phyloP scores from a whole-genome alignment of 1,140 invertebrate genomes.

The Copidosoma floridanum region DNA sequence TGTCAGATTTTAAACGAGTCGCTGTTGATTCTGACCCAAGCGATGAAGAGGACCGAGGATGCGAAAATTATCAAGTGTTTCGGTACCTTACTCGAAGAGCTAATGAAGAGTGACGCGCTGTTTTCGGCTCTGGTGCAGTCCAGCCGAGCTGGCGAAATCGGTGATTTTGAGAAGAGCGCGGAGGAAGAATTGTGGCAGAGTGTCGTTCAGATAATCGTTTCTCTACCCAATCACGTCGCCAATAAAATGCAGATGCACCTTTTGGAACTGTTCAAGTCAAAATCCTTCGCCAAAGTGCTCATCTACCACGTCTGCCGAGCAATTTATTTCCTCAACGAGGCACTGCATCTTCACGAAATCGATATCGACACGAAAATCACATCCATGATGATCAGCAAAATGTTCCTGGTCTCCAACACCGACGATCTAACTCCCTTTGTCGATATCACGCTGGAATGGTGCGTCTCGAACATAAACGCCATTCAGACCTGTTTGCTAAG shows the following conservation, averaged over 20 bases:
- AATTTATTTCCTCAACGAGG: conserved; percentile 61
- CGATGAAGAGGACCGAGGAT: conserved; percentile 52
- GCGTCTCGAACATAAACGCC: conserved; percentile 33
- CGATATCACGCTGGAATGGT: conserved; percentile 48
- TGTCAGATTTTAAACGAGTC: conserved; percentile 55
- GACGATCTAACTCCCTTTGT: conserved; percentile 52
- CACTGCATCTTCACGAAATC: conserved; percentile 42
- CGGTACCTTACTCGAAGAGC: conserved; percentile 50
- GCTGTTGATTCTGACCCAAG: conserved; percentile 51
- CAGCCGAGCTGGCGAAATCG: conserved; percentile 27
- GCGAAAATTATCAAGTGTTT: conserved; percentile 42
- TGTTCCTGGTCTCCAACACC: conserved; percentile 58
- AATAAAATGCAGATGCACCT: conserved; percentile 62
- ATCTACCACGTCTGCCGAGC: conserved; percentile 61
- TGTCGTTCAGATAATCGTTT: conserved; percentile 63
- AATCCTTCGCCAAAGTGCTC: conserved; percentile 62
- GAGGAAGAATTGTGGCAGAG: conserved; percentile 53
- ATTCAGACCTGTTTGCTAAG: conserved; percentile 37
- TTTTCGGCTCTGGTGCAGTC: conserved; percentile 54
- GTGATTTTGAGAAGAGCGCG: conserved; percentile 34
- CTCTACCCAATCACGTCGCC: conserved; percentile 66
- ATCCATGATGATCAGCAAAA: conserved; percentile 62
- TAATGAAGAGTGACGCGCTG: conserved; percentile 61
- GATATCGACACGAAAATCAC: conserved; percentile 55
- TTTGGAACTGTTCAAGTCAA: conserved; percentile 59